Evolutionary conservation across 2,888 invertebrate species (phyloP).

Genomic region (Lepidochitona cinerea): DNA sequence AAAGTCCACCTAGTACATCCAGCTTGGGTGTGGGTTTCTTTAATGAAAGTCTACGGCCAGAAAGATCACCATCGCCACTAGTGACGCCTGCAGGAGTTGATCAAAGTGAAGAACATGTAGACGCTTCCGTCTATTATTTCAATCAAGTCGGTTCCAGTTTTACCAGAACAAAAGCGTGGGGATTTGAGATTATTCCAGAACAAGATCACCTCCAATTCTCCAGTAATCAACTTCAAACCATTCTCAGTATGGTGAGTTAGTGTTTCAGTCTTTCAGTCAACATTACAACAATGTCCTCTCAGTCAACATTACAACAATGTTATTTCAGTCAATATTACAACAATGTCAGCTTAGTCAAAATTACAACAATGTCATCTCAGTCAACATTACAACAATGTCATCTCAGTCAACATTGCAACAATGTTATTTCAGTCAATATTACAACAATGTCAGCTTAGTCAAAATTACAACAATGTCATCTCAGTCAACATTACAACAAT

Average conservation of each 20-base stretch:
- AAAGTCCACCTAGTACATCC: conserved; percentile 41
- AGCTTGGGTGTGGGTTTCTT: not conserved
- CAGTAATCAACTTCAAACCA: conserved; percentile 60
- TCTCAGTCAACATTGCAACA: too few species aligned
- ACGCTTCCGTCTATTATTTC: conserved; percentile 89
- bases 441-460: too few species aligned
- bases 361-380: too few species aligned
- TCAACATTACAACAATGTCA: too few species aligned
- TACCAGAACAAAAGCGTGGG: conserved; percentile 61
- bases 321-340: too few species aligned
- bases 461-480: too few species aligned
- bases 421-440: too few species aligned
- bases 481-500: too few species aligned
- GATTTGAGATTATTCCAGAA: conserved; percentile 62
- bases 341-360: too few species aligned
- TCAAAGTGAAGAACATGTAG: conserved; percentile 62
- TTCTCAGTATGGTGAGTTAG: conserved; percentile 65
- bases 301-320: too few species aligned
- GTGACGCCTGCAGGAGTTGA: conserved; percentile 15
- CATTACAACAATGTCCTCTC: too few species aligned
- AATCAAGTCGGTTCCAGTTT: conserved; percentile 94
- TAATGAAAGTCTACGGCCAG: conserved; percentile 9
- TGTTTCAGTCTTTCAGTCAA: too few species aligned
- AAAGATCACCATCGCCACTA: conserved; percentile 32
- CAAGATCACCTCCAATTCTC: conserved; percentile 64